Evolutionary conservation across 1,140 invertebrate genomes (phyloP), one percentile per base, ranked within the genome.

Genomic region (Harpegnathos saltator): DNA sequence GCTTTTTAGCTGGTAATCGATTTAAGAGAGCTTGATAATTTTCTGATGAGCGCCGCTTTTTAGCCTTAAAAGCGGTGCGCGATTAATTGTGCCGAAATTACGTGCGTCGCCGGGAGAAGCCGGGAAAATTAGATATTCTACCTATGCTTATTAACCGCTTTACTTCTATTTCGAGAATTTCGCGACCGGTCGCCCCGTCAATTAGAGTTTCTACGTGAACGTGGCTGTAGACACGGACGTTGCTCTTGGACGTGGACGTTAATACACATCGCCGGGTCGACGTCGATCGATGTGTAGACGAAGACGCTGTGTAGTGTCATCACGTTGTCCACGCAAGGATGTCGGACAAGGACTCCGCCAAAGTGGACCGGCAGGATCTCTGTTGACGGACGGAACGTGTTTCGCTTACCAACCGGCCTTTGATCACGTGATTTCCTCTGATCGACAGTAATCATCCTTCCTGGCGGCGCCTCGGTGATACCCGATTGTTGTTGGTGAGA

Each of bases 1-100:
- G 69, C 84, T 85, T 86, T 86, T 82, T 82, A 59, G 58, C 56
- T 56, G 48, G 17, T 77, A 77, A 77, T 66, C 62, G 48, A 77
- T 66, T 77, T 38, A 54, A 66, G 74, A 66, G 74, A 66, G 62
- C 62, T 56, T 54, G 61, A 77, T 77, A 63, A 65, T 65, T 77
- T 77, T 24, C 61, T 19, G 26, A 77, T 77, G 9, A 19, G 3
- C 73, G 26, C 24, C 61, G 26, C 44, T 77, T 54, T 77, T 77
- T 54, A 65, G 15, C 15, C 48, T 77, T 56, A 33, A 63, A 65
- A 77, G 61, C 48, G 59, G 54, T 26, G 44, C 19, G 19, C 62
- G 48, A 66, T 66, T 38, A 80, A 80, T 80, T 56, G 33, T 7
- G n/a, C 33, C 19, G 15, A 22, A 48, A 80, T 66, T 66, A 66